Evolutionary conservation across 2,797 vertebrate species (phyloP), one percentile per base, ranked within the genome.

Genomic region (Euthynnus affinis): DNA sequence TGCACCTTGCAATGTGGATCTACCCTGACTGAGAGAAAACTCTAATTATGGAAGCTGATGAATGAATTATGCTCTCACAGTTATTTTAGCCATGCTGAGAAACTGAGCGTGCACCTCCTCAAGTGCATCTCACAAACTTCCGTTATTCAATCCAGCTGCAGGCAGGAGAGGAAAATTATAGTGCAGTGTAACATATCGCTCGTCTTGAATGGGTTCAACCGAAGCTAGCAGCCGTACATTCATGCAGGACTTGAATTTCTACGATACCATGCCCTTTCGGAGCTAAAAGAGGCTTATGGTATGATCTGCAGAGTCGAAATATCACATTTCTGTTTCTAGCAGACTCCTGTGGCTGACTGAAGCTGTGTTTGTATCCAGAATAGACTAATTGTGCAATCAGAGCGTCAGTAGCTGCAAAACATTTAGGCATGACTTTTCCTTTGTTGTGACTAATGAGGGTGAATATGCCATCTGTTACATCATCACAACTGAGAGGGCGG

Each of bases 401-500:
- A 78, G 78, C 72, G 81, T 73, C 71, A 73, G 76, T 71, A 49
- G 77, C 87, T 75, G 76, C 9, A 32, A 78, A 86, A 78, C 84
- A 88, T 88, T 83, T 75, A 72, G 78, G 34, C 76, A 73, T 82
- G 82, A 88, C 81, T 86, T 87, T 86, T 71, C 71, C 76, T 85
- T 87, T 86, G 74, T 87, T 90, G 82, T 88, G 89, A 92, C 85
- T 89, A 89, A 91, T 91, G 78, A 90, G 88, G 76, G 85, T 86
- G 87, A 89, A 86, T 75, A 84, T 75, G 84, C 85, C 88, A 89
- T 89, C 84, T 87, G 91, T 90, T 91, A 87, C 90, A 91, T 92
- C 89, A 90, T 88, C 83, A 85, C 76, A 81, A 84, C 84, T 63
- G 75, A 81, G 83, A 89, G 86, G 85, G 80, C 76, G 80, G 77